Base-by-base conservation (phyloP, 2,113 vertebrate genomes). In the Furnarius figulus region DNA sequence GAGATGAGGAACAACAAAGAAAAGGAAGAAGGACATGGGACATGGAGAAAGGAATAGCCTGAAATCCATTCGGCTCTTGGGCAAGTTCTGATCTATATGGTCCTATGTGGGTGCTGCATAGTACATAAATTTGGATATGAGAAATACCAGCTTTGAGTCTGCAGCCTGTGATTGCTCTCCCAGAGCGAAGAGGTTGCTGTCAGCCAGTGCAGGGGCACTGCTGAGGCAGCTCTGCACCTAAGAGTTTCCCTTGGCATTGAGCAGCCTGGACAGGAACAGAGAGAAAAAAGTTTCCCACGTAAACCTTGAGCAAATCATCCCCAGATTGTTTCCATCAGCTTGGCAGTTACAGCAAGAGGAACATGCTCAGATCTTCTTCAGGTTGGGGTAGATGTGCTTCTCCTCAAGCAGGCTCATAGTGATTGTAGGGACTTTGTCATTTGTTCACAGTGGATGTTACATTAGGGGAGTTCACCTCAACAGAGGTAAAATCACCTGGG, bases 371-470 rank as follows among this genome's bases (percentile, higher is more conserved):
- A 40, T 65, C 8, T 18, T 59, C 44, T 65, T 65, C 67, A 66
- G 75, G 27, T 24, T 11, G 30, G 28, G 13, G 6, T 17, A 50
- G 79, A 44, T 0, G 4, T 25, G 9, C 31, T 53, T 3, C 42
- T 76, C 24, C 93, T 53, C 61, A 50, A 28, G 12, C 55, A 75
- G 17, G 24, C 9, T 70, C 31, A 52, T 40, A 14, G 15, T 58
- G 13, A 42, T 52, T 18, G 33, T 27, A 31, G 46, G 30, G 39
- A 24, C 52, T 63, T 68, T 55, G 61, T 24, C 8, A 4, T 40
- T 50, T 3, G 2, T 52, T 61, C 33, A 40, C 0, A 0, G 19
- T 0, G 1, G 37, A 13, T 22, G 33, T 67, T 71, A 44, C 67
- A 22, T 27, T 42, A 46, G 31, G n/a, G n/a, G 65, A 88, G 44